Base-by-base conservation (phyloP, 2,113 vertebrate species). In the Laterallus jamaicensis region DNA sequence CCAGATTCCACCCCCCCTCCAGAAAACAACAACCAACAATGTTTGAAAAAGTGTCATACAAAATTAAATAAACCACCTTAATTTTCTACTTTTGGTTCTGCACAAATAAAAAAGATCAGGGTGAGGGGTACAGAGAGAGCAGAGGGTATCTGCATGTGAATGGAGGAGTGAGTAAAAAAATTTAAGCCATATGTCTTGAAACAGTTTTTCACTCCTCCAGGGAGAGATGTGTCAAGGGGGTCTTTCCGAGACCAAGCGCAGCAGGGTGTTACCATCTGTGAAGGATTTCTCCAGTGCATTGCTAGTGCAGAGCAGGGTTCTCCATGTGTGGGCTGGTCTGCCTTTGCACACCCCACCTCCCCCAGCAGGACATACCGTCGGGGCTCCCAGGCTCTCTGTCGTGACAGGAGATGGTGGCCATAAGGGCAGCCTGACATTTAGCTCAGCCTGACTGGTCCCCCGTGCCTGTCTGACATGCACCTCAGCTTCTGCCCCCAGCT, bases 351-450 rank as follows among this genome's bases (percentile, higher is more conserved):
- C 4, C 50, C 71, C 60, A n/a, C 5, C 25, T 83, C 2, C 29
- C 35, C 21, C 2, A 3, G 40, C 12, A 69, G 63, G 39, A 37
- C 3, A 1, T 14, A 24, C 35, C 37, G 12, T 20, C 0, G 2
- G 39, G 17, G 29, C 19, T 86, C 24, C 18, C 35, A 44, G 13
- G 14, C 4, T 85, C 28, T 44, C 29, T 31, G 62, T 7, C 12
- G 44, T 44, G 32, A 10, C 25, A 55, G 71, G 24, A 7, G 2
- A 28, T 15, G 59, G 24, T 6, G 17, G 15, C 39, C 0, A 0
- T 58, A 54, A 82, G 54, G 28, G 32, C 19, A 63, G 5, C 2
- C 8, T 44, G 26, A 42, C 63, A 64, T 86, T 44, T 62, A 37
- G 25, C 68, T 58, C 7, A 69, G 20, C 32, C n/a, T 86, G 31